A percentile compares a stretch with the other conserved stretches of the same genome.
These are phyloP conservation scores for Coluber constrictor DNA, from an alignment of 2,797 vertebrate genomes.

Conservation along the genomic window DNA sequence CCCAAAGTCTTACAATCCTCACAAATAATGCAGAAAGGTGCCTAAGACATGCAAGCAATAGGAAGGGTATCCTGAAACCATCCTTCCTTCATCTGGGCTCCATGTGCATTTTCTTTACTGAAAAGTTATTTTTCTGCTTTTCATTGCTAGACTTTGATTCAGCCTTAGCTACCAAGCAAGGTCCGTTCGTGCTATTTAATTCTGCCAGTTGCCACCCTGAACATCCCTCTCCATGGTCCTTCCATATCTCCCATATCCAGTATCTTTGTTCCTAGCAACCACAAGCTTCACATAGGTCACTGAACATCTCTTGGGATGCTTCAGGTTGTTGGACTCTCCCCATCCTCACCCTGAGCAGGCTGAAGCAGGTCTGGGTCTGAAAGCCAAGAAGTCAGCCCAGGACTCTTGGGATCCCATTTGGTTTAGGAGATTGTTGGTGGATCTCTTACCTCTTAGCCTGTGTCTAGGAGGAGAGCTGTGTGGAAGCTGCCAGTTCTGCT, in stretches of 20 bases:
- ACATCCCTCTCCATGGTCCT: neutral
- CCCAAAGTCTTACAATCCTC: neutral
- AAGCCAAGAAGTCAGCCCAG: neutral
- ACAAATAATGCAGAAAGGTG: neutral
- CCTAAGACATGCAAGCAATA: no score
- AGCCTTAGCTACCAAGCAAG: neutral
- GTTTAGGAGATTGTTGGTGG: neutral
- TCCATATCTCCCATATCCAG: neutral
- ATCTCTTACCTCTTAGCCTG: slow-evolving; percentile 79
- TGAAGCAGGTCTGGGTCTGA: neutral
- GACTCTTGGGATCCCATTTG: no score
- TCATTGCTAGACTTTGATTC: neutral
- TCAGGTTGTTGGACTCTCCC: neutral
- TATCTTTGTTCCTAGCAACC: neutral
- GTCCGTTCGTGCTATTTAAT: neutral
- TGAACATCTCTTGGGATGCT: neutral
- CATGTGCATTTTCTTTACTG: neutral
- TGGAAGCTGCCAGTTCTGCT: slow-evolving; percentile 54
- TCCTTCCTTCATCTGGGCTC: neutral
- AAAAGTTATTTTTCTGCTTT: neutral
- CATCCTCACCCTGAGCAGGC: neutral
- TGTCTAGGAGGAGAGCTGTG: slow-evolving; percentile 60
- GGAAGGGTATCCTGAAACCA: neutral
- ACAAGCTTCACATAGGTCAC: neutral
- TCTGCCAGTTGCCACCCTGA: neutral